Evolutionary conservation across 2,888 invertebrate genomes (phyloP).

Genomic region (Daptonema setosum): DNA sequence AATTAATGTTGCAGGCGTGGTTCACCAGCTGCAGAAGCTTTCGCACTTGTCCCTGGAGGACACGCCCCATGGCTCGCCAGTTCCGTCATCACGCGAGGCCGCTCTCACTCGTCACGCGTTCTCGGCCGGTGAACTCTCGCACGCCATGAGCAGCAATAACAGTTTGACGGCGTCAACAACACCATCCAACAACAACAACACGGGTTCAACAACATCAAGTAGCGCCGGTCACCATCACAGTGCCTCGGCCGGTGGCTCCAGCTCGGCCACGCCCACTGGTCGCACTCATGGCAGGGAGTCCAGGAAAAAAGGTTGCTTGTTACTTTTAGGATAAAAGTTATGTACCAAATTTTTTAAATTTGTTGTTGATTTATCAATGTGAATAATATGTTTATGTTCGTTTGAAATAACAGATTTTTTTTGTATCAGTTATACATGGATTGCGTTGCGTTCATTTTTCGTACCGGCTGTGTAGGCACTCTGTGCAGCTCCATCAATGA

Average conservation of each 20-base stretch:
- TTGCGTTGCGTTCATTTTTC: no score
- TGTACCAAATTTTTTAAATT: no score
- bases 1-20: constrained; percentile 8
- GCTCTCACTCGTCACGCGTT: neutral
- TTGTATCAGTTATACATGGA: no score
- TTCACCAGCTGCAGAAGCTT: constrained; percentile 26
- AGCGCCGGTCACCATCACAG: neutral
- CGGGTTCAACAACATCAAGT: neutral
- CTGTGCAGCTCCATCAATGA: no score
- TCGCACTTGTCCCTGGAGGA: constrained; percentile 7
- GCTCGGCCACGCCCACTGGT: no score
- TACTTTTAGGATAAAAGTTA: no score
- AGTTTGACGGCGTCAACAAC: neutral
- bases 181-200: neutral
- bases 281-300: neutral
- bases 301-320: neutral
- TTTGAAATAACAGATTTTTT: no score
- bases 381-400: no score
- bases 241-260: neutral
- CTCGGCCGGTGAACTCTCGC: neutral
- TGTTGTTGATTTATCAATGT: no score
- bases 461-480: no score
- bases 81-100: neutral
- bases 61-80: neutral
- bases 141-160: neutral